Conservation (phyloP, 2,113 vertebrate genomes). For the Cichladusa arquata region DNA sequence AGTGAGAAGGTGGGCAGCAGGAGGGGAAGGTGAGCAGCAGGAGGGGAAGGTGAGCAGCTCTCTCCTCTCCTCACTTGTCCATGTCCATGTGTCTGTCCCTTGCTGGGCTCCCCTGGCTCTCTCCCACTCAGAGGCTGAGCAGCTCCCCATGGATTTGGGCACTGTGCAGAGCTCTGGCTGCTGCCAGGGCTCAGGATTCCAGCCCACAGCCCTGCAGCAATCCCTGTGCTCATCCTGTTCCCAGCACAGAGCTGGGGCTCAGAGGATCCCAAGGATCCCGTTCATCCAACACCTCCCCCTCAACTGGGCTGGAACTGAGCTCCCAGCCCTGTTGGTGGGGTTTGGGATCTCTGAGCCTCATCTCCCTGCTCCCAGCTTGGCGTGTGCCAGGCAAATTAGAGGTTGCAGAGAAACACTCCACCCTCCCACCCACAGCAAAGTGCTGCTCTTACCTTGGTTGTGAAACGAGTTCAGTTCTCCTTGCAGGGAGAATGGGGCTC, state of each 20-base stretch:
- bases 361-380: background rate
- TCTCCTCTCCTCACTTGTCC: too few relatives aligned
- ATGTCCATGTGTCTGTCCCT: background rate
- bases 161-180: background rate
- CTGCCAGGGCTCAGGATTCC: background rate
- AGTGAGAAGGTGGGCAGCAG: conserved; percentile 74
- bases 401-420: background rate
- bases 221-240: accelerated
- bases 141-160: background rate
- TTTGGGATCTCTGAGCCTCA: background rate
- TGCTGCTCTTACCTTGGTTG: background rate
- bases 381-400: background rate
- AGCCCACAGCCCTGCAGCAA: background rate
- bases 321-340: background rate
- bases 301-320: accelerated
- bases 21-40: background rate
- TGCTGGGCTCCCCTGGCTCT: background rate
- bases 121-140: background rate
- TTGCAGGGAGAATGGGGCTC: background rate
- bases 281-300: background rate
- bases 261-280: accelerated
- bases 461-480: background rate
- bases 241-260: background rate
- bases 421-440: background rate
- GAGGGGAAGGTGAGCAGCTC: conserved; percentile 1